Evolutionary conservation across 2,113 vertebrate genomes (phyloP), one percentile per base, ranked within the genome.

Genomic region (Cichladusa arquata): DNA sequence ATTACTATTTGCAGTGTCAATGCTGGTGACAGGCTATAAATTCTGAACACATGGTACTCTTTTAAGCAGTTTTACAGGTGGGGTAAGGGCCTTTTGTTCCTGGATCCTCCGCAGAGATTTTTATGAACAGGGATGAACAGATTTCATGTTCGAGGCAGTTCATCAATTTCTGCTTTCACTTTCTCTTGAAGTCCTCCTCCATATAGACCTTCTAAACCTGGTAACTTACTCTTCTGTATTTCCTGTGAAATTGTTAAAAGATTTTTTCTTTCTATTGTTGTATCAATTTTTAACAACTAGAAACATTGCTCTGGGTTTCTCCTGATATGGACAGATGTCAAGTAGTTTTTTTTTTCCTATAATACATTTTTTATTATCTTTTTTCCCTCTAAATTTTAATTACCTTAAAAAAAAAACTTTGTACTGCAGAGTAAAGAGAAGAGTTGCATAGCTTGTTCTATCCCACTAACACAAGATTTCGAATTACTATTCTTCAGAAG

Each of bases 401-500:
- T 79, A 58, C 3, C 19, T 76, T 64, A 23, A 58, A 60, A 81
- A 45, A 45, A 25, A 5, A 3, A 19, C 19, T 65, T 80, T 62
- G 47, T 11, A 62, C 26, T 51, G 71, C 23, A 62, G 19, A 78
- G 11, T 54, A 50, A 54, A 86, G 38, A 79, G 24, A 47, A 12
- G 29, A 60, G 33, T 53, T 54, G 19, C 48, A 64, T 56, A 42
- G 25, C 29, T 66, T 71, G 3, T 38, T 58, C 19, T 51, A 84
- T 78, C 17, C 15, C 20, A 60, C 83, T 96, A 92, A 95, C 56
- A 56, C 31, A 73, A 36, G 25, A 77, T 86, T 84, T 94, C 67
- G 94, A 79, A 88, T 97, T 95, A 84, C 50, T 90, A 0, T 83
- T 90, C 86, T 97, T 78, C 95, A 99, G 99, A 97, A 80, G 90